Evolutionary conservation across 2,797 vertebrate genomes (phyloP), one percentile per base, ranked within the genome.

Genomic region (Acipenser oxyrinchus): DNA sequence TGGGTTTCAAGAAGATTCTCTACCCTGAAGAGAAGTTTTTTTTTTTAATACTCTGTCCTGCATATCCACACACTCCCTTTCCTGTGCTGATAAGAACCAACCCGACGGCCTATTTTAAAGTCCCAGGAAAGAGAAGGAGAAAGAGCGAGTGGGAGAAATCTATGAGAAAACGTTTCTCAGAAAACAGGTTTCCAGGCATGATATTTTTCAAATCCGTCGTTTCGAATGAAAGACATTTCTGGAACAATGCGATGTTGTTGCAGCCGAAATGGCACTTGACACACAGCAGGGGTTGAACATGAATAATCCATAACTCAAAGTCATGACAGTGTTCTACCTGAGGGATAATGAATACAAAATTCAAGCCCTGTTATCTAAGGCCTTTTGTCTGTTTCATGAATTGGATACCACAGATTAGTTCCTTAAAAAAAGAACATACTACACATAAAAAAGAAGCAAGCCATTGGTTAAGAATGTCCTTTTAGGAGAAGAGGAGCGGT

Each of bases 251-350:
- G 15, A 75, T 68, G 55, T 57, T n/a, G 13, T 12, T 59, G 58
- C 51, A 37, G 63, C 64, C 64, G 64, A 68, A 64, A 71, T 10
- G 64, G 12, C 62, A 57, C 63, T 49, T 18, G 10, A 12, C 62
- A 58, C 37, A 15, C 10, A 66, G 62, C 67, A 66, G 71, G 67
- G 63, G 70, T 7, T 57, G 52, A 64, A 52, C 55, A 75, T 75
- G 66, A 75, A 75, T 71, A 70, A 75, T 73, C 59, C 65, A 70
- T 68, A 11, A 11, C 15, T 68, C 49, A 58, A 64, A 70, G 66
- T 68, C 51, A 59, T 60, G 65, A 48, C 58, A 18, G 15, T 64
- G 66, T 49, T 50, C 66, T 57, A 57, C 68, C 63, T 67, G 58
- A 57, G 68, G 70, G 70, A 57, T 62, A 68, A 70, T 66, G 63